Evolutionary conservation across 2,888 invertebrate genomes (phyloP).

Genomic region (Lycia hirtaria): DNA sequence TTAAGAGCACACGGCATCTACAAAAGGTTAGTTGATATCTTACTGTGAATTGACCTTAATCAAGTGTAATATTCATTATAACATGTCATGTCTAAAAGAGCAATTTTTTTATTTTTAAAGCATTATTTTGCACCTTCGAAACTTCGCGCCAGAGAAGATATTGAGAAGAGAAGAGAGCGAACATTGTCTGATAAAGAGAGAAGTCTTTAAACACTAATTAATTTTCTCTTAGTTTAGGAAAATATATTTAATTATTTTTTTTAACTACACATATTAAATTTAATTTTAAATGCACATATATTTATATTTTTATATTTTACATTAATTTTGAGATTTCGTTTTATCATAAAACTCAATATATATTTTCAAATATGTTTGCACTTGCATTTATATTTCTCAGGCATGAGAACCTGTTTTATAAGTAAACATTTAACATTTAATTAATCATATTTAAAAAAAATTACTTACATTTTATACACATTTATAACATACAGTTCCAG

Average conservation of each 20-base stretch:
- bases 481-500: constrained; percentile 6
- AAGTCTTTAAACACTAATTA: neutral
- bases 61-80: constrained; percentile 6
- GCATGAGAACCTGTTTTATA: neutral
- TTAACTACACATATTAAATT: constrained; percentile 12
- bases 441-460: neutral
- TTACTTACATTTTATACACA: neutral
- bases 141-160: constrained; percentile 36
- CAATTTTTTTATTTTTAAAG: constrained; percentile 47
- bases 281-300: constrained; percentile 5
- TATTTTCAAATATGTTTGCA: neutral
- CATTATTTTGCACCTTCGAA: constrained; percentile 61
- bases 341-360: neutral
- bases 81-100: constrained; percentile 36
- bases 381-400: neutral
- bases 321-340: constrained; percentile 16
- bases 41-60: neutral
- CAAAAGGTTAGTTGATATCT: neutral
- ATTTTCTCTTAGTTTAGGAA: constrained; percentile 23
- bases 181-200: constrained; percentile 13
- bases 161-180: constrained; percentile 44
- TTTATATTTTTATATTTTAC: neutral
- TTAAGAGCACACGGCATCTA: neutral
- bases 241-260: constrained; percentile 23
- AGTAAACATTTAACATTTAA: neutral